Percentiles rank a stretch among this genome's conserved stretches.
phyloP scores from a whole-genome alignment of 2,797 vertebrate genomes.

The Crax fasciolata region DNA sequence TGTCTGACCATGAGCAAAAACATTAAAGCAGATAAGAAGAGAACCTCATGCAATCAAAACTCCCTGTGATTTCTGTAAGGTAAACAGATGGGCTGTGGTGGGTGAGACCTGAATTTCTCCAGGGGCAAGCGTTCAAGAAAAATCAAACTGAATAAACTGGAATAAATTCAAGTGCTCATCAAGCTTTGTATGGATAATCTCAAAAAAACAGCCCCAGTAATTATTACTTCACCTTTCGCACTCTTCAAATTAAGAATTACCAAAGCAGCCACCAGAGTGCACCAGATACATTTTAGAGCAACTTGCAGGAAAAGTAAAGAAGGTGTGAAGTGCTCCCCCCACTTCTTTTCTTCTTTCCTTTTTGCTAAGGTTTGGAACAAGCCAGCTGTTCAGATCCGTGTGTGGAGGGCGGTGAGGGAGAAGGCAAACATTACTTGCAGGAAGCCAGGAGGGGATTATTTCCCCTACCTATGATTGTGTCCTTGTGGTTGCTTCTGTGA shows the following conservation, averaged over 20 bases:
- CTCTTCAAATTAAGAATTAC: conserved; percentile 10
- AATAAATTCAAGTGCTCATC: neutral
- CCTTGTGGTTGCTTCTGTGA: neutral
- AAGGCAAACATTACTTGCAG: neutral
- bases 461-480: neutral
- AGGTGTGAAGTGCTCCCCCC: neutral
- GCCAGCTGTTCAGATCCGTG: neutral
- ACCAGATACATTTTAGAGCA: conserved; percentile 61
- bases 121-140: neutral
- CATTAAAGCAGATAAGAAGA: neutral
- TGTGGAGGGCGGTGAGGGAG: neutral
- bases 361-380: neutral
- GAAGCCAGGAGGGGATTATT: neutral
- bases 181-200: neutral
- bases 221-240: neutral
- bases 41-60: neutral
- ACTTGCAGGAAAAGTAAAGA: neutral
- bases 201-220: neutral
- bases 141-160: neutral
- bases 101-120: neutral
- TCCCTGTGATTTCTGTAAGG: neutral
- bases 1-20: conserved; percentile 10
- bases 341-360: neutral
- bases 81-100: neutral
- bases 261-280: conserved; percentile 72